Percentiles rank a stretch among this genome's conserved stretches.
Evolutionary conservation across 2,113 vertebrate genomes (phyloP).

Genomic region (Actenoides lindsayi): DNA sequence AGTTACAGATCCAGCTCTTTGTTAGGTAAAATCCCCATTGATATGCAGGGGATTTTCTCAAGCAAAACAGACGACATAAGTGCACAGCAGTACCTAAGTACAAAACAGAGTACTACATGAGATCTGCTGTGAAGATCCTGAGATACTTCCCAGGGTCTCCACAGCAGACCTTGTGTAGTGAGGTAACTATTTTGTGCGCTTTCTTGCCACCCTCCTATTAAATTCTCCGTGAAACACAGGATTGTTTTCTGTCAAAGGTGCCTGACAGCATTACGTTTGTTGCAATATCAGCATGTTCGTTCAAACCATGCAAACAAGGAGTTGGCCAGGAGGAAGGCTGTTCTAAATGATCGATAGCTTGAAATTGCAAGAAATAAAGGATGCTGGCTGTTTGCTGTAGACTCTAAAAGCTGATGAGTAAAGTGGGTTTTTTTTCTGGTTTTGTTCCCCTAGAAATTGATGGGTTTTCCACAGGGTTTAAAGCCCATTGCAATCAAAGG

Average conservation of each 20-base stretch:
- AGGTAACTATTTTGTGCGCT: not conserved
- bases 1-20: not conserved
- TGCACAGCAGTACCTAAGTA: not conserved
- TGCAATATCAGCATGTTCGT: not conserved
- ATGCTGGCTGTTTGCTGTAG: not conserved
- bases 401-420: not conserved
- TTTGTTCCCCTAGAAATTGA: constrained; percentile 54
- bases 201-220: not conserved
- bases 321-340: not conserved
- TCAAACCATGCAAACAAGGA: not conserved
- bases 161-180: not conserved
- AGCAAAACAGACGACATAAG: not conserved
- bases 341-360: not conserved
- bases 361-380: not conserved
- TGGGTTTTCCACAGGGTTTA: constrained; percentile 14
- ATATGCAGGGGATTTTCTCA: not conserved
- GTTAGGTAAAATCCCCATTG: not conserved
- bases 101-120: too few species aligned
- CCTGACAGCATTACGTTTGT: not conserved
- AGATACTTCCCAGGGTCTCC: not conserved
- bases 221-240: not conserved
- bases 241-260: not conserved
- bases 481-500: constrained; percentile 39
- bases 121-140: too few species aligned
- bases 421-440: not conserved